phyloP scores from a whole-genome alignment of 2,113 vertebrate genomes.

The Redunca redunca region DNA sequence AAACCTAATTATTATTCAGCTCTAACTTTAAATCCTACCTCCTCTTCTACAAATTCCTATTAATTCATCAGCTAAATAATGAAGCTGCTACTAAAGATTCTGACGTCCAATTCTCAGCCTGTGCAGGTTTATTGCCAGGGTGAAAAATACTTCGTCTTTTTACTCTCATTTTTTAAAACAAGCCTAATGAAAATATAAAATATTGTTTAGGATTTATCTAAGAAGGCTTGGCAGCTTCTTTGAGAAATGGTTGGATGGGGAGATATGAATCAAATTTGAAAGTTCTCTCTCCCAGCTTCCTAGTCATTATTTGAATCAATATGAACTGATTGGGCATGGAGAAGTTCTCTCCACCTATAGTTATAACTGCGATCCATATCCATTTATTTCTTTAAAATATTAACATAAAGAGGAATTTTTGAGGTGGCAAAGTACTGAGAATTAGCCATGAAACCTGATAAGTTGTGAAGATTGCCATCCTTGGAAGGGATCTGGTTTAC shows the following conservation, averaged over 20 bases:
- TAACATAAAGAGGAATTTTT: slow-evolving; percentile 15
- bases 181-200: slow-evolving; percentile 66
- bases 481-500: neutral
- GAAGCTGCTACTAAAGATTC: slow-evolving; percentile 25
- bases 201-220: slow-evolving; percentile 53
- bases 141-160: slow-evolving; percentile 61
- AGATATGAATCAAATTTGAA: slow-evolving; percentile 45
- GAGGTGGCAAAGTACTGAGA: neutral
- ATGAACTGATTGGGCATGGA: neutral
- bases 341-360: neutral
- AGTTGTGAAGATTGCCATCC: neutral
- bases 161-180: slow-evolving; percentile 59
- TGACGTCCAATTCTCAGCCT: slow-evolving; percentile 65
- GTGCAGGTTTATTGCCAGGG: slow-evolving; percentile 51
- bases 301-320: slow-evolving; percentile 27
- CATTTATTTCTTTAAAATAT: neutral
- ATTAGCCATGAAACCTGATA: neutral
- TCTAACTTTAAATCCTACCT: slow-evolving; percentile 56
- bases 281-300: neutral
- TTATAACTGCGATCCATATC: neutral
- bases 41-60: slow-evolving; percentile 41
- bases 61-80: slow-evolving; percentile 66
- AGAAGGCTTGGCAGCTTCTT: slow-evolving; percentile 32
- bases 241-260: slow-evolving; percentile 37
- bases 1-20: slow-evolving; percentile 62